A percentile compares a stretch with the other conserved stretches of the same genome.
Evolutionary conservation across 2,888 invertebrate species (phyloP).

Genomic region (Napeogenes sylphis): DNA sequence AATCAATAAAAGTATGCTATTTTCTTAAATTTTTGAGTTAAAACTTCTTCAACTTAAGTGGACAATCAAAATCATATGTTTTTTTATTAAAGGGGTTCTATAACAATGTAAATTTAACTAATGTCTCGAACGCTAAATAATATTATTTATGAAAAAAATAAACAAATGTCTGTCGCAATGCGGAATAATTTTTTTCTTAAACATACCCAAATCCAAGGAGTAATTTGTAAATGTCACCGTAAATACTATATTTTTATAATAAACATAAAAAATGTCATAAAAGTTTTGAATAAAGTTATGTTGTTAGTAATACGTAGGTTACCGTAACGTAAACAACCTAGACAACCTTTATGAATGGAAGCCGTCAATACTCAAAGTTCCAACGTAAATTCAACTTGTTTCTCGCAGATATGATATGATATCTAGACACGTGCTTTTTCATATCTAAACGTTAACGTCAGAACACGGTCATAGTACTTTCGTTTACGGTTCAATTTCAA

Average conservation of each 20-base stretch:
- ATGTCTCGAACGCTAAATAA: too few relatives aligned
- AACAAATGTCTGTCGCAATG: too few relatives aligned
- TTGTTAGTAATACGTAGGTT: background rate
- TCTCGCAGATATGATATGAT: constrained; percentile 16
- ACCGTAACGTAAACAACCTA: constrained; percentile 1
- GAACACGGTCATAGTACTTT: constrained; percentile 15
- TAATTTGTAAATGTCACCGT: too few relatives aligned
- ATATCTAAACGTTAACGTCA: background rate
- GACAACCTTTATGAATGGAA: background rate
- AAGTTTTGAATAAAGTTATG: background rate
- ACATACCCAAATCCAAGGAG: too few relatives aligned
- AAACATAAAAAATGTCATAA: background rate
- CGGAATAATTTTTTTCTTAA: too few relatives aligned
- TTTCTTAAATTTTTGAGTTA: too few relatives aligned
- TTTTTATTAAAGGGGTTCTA: too few relatives aligned
- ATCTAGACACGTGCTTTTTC: constrained; percentile 5
- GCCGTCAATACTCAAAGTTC: constrained; percentile 1
- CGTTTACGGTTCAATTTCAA: constrained; percentile 30
- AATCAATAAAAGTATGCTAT: too few relatives aligned
- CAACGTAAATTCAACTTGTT: constrained; percentile 22
- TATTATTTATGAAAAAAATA: too few relatives aligned
- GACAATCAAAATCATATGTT: too few relatives aligned
- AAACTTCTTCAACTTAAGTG: too few relatives aligned
- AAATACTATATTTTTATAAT: background rate
- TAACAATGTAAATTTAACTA: too few relatives aligned